phyloP scores from a whole-genome alignment of 2,113 vertebrate species.

The Prunella himalayana region DNA sequence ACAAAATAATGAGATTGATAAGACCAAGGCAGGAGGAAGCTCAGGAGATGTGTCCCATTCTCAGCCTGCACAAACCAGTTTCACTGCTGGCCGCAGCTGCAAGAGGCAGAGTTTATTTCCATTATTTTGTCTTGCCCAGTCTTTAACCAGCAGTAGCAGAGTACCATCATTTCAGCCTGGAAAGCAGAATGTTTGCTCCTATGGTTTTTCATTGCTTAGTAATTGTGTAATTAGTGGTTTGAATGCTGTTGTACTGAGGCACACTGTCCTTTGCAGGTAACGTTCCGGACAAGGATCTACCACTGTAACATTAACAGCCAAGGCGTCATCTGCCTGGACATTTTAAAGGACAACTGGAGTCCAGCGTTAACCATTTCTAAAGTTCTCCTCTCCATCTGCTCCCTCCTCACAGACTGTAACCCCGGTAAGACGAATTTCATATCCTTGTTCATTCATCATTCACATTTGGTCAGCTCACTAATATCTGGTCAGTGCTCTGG shows the following conservation, averaged over 20 bases:
- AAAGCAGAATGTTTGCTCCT: neutral
- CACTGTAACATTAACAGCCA: conserved; percentile 98
- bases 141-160: neutral
- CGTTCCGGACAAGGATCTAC: conserved; percentile 94
- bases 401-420: conserved; percentile 96
- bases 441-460: neutral
- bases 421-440: conserved; percentile 78
- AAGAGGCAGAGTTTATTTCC: neutral
- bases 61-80: neutral
- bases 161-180: neutral
- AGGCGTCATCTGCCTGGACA: conserved; percentile 96
- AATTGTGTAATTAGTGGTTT: neutral
- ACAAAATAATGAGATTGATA: neutral
- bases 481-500: neutral
- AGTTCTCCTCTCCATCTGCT: conserved; percentile 97
- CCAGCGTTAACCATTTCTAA: conserved; percentile 95
- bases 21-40: neutral
- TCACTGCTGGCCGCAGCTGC: neutral
- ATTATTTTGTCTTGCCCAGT: neutral
- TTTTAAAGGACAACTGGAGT: conserved; percentile 98
- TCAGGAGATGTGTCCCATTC: neutral
- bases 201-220: neutral
- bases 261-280: conserved; percentile 75
- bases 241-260: neutral
- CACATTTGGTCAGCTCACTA: neutral